Conservation (phyloP, 2,113 vertebrate species). For the Periophthalmus modestus region DNA sequence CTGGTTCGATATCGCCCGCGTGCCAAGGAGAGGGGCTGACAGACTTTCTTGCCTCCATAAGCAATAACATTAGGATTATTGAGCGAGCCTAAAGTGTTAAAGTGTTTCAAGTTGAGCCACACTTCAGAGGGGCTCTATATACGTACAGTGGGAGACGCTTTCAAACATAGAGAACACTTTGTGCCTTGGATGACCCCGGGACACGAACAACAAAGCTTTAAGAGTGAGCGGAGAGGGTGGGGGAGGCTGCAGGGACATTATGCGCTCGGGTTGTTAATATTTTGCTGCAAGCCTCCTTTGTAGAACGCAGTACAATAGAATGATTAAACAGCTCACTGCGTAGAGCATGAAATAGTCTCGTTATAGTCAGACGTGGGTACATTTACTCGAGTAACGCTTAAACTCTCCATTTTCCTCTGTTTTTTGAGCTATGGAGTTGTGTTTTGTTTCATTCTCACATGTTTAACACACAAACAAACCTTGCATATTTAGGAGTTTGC, state of each 20-base stretch:
- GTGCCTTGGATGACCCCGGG: constrained; percentile 11
- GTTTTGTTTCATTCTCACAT: too few relatives aligned
- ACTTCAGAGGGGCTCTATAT: constrained; percentile 19
- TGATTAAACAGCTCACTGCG: neutral
- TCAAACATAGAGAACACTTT: constrained; percentile 16
- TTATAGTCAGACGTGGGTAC: too few relatives aligned
- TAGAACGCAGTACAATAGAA: constrained; percentile 5
- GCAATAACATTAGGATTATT: constrained; percentile 74
- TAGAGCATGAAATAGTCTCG: neutral
- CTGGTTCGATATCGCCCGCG: constrained; percentile 54
- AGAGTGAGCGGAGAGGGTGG: constrained; percentile 13
- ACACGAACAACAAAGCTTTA: constrained; percentile 15
- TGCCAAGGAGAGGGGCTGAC: constrained; percentile 44
- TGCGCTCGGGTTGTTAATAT: neutral
- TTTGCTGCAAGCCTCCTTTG: neutral
- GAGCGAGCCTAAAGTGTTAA: constrained; percentile 31
- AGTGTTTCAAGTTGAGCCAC: constrained; percentile 39
- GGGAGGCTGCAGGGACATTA: neutral
- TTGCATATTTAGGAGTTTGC: too few relatives aligned
- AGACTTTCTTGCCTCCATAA: constrained; percentile 60
- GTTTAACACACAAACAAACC: too few relatives aligned
- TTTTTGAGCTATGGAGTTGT: too few relatives aligned
- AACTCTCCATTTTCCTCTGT: too few relatives aligned
- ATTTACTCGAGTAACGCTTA: too few relatives aligned
- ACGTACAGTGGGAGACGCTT: constrained; percentile 13